Evolutionary conservation across 2,888 invertebrate species (phyloP), one percentile per base, ranked within the genome.

Genomic region (Cosmopolites sordidus): DNA sequence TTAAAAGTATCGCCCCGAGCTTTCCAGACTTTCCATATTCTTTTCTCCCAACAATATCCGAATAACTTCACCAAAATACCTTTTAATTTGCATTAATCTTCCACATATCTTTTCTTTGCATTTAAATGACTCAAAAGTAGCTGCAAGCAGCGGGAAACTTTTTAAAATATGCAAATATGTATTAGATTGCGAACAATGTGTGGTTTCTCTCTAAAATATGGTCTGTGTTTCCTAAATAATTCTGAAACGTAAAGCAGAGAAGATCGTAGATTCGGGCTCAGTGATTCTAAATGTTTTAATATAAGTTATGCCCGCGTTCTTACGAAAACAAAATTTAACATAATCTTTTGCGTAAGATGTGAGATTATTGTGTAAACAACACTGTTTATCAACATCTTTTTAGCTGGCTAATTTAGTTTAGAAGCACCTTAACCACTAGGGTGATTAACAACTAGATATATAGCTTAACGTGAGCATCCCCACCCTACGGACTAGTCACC

Each of bases 131-230:
- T 43, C 16, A 14, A 30, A 43, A 43, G 43, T 27, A 43, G 43
- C 43, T 30, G 11, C 14, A 30, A 30, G 16, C 3, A n/a, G 12
- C 9, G 16, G 16, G n/a, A 15, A 43, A 43, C 43, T 43, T 43
- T 43, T 30, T 30, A 43, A 43, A 43, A 30, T 43, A 43, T 43
- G 43, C 43, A 43, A 43, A 43, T 43, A 29, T 30, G 43, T 27
- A 43, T 43, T 43, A 43, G 30, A 14, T 43, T 30, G 12, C 43
- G 11, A 30, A 30, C 43, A 30, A 43, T 43, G 30, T 30, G 43
- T 30, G 43, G 43, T 43, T 16, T 43, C 6, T 5, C 37, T 37
- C 11, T 37, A 22, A 12, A 12, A 37, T 37, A 37, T 37, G 6
- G 37, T 14, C 14, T n/a, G 11, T 37, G 14, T 37, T 22, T 22